Conservation (phyloP, 2,113 vertebrate species). For the Elgaria multicarinata region DNA sequence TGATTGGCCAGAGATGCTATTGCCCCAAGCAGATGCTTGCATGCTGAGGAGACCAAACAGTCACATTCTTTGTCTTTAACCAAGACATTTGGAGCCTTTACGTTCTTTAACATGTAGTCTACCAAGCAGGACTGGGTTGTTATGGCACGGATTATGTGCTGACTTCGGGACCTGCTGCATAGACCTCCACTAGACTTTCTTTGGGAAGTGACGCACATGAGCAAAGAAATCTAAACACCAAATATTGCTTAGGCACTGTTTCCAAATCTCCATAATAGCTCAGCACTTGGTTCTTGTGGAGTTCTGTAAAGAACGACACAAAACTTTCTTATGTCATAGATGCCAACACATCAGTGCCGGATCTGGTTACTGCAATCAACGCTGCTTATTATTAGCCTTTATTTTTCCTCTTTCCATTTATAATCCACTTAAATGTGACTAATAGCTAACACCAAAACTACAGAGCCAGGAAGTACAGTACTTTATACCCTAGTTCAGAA, state of each 20-base stretch:
- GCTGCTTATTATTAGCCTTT: neutral
- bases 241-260: neutral
- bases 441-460: constrained; percentile 13
- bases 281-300: neutral
- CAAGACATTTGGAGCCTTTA: neutral
- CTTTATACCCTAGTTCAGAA: neutral
- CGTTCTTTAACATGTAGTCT: neutral
- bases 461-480: constrained; percentile 18
- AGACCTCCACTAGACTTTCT: neutral
- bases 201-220: neutral
- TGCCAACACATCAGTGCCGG: neutral
- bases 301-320: neutral
- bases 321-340: neutral
- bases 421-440: constrained; percentile 32
- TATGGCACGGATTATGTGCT: neutral
- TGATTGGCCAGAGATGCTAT: neutral
- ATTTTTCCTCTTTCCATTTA: constrained; percentile 2
- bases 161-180: neutral
- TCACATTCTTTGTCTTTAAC: neutral
- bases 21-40: neutral
- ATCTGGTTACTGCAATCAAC: neutral
- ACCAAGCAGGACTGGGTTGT: neutral
- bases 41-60: neutral
- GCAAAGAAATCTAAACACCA: neutral
- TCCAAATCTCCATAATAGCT: neutral